phyloP scores from a whole-genome alignment of 2,888 invertebrate genomes.

The Pristionchus entomophagus region DNA sequence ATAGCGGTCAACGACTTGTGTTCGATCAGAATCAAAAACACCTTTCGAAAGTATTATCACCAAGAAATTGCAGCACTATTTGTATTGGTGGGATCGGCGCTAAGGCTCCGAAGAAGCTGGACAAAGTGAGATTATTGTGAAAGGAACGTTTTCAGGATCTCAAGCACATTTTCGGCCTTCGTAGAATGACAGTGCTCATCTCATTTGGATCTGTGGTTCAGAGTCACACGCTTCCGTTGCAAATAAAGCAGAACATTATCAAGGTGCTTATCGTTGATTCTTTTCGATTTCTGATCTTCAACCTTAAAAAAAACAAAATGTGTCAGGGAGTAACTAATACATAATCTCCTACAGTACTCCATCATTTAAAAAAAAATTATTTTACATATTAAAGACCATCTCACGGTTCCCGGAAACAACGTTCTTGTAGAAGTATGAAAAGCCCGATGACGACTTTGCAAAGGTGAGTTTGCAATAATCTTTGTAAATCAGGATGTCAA shows the following conservation, averaged over 20 bases:
- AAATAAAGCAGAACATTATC: background rate
- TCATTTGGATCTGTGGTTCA: background rate
- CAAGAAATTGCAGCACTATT: background rate
- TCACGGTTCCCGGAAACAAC: background rate
- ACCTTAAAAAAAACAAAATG: too few relatives aligned
- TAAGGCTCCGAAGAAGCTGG: constrained; percentile 9
- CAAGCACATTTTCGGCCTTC: background rate
- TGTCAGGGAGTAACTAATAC: too few relatives aligned
- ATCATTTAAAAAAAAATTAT: too few relatives aligned
- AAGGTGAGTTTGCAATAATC: too few relatives aligned
- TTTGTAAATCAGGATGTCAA: too few relatives aligned
- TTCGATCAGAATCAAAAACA: background rate
- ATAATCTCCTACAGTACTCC: too few relatives aligned
- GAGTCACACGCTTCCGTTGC: background rate
- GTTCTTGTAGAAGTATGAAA: too few relatives aligned
- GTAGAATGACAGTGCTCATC: background rate
- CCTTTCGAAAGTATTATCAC: background rate
- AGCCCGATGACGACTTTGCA: too few relatives aligned
- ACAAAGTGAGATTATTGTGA: background rate
- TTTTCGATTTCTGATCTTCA: too few relatives aligned
- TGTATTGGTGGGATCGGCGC: constrained; percentile 9
- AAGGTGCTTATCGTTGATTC: background rate
- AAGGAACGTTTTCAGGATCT: background rate
- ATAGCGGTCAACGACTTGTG: too few relatives aligned
- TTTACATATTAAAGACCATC: background rate